phyloP scores from a whole-genome alignment of 2,888 invertebrate species.

The Dasysyrphus tricinctus region DNA sequence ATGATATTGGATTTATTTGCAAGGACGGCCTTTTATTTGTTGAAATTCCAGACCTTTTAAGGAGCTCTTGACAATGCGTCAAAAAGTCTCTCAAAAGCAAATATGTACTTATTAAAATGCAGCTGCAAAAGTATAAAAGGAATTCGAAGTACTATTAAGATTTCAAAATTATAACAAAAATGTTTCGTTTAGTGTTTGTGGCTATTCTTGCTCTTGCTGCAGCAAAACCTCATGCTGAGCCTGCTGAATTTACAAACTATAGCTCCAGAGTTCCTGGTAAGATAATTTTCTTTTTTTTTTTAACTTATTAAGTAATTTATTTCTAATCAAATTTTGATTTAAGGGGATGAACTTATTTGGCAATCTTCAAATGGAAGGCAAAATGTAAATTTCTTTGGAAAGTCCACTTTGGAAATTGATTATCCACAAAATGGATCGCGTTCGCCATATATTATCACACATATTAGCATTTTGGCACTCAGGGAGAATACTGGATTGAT shows the following conservation, averaged over 20 bases:
- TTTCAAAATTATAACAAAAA: conserved; percentile 1
- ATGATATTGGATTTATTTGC: not conserved
- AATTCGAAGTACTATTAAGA: not conserved
- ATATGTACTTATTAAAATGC: not conserved
- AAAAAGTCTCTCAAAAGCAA: not conserved
- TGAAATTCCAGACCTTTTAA: not conserved
- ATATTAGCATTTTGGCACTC: conserved; percentile 40
- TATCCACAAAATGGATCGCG: conserved; percentile 43
- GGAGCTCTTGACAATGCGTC: not conserved
- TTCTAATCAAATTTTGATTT: not conserved
- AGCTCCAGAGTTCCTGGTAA: conserved; percentile 46
- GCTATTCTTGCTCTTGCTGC: conserved; percentile 9
- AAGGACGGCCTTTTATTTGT: not conserved
- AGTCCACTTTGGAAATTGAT: conserved; percentile 15
- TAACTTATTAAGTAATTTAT: not conserved
- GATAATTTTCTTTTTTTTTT: not conserved
- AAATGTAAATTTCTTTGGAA: conserved; percentile 35
- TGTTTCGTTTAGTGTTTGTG: conserved; percentile 32
- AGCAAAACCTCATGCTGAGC: conserved; percentile 31
- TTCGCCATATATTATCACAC: conserved; percentile 40
- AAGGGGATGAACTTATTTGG: conserved; percentile 54
- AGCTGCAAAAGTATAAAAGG: conserved; percentile 4
- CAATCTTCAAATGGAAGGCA: conserved; percentile 34
- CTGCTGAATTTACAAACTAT: conserved; percentile 16
- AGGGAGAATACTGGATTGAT: conserved; percentile 43